Evolutionary conservation across 2,113 vertebrate species (phyloP).

Genomic region (Poeciliopsis prolifica): DNA sequence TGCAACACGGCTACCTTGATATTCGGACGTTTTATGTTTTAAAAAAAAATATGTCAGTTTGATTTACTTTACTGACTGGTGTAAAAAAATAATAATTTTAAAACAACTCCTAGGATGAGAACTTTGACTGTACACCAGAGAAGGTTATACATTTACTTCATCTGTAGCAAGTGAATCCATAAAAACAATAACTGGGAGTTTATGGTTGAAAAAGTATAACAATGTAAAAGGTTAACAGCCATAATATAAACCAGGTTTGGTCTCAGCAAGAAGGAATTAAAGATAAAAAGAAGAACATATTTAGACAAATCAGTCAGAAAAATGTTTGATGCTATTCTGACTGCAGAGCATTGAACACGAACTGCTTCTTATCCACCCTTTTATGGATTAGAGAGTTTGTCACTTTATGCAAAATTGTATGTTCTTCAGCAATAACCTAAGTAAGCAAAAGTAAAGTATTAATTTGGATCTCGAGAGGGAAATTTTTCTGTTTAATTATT

Average conservation of each 20-base stretch:
- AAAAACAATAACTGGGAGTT: no score
- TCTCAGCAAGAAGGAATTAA: not conserved
- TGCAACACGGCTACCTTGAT: no score
- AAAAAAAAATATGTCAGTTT: no score
- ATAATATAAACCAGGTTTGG: not conserved
- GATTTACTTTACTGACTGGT: no score
- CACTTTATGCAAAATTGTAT: not conserved
- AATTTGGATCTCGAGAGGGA: not conserved
- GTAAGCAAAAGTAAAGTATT: not conserved
- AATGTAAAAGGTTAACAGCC: not conserved
- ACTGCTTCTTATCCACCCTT: not conserved
- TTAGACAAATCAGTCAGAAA: not conserved
- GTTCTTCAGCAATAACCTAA: not conserved
- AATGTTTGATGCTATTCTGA: not conserved
- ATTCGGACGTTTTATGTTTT: no score
- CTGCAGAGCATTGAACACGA: not conserved
- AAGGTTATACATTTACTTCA: no score
- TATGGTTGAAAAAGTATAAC: not conserved
- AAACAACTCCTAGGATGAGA: not conserved
- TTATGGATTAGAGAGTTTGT: no score
- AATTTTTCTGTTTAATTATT: not conserved
- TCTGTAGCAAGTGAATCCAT: no score
- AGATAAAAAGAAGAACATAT: not conserved
- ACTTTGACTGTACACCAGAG: no score
- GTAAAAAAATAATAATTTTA: not conserved